Evolutionary conservation across 2,113 vertebrate species (phyloP), one percentile per base, ranked within the genome.

Genomic region (Dromas ardeola): DNA sequence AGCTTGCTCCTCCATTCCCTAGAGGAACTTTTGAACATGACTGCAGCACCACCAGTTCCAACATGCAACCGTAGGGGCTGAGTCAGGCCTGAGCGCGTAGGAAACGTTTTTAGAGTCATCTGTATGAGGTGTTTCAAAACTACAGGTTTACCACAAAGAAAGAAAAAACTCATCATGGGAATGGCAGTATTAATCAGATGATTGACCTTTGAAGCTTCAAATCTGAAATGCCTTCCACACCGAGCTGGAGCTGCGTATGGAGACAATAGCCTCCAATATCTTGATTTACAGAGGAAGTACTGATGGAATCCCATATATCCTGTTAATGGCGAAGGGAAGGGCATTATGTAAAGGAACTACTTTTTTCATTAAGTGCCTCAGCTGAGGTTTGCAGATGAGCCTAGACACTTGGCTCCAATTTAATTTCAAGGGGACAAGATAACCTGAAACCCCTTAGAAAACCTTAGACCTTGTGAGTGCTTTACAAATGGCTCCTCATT

Each of bases 251-350:
- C 45, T 90, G 84, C 69, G 20, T 56, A 38, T 36, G 55, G 71
- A 83, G 79, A 81, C 58, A 93, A 90, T 1, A 92, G 63, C n/a
- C 89, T 77, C 47, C 3, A 2, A 70, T 42, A 86, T 19, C 82
- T 86, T 93, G 86, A 96, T 95, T 96, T 96, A 95, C 77, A 86
- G 81, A 83, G 81, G 86, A 94, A 82, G 90, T 56, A 67, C 83
- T 87, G 77, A 84, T 81, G 53, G 70, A 90, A 95, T 86, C 79
- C 73, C 79, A 91, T 79, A 81, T 74, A 93, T 76, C 72, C 95
- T 93, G 23, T 62, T 95, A 95, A 95, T 81, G 80, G 79, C 13
- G 32, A 95, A 81, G 62, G 78, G 78, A 87, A 94, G n/a, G 15
- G 74, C 92, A 76, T 92, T 89, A 93, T 50, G 15, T 71, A 85